Evolutionary conservation across 2,113 vertebrate genomes (phyloP).

Genomic region (Otis tarda): DNA sequence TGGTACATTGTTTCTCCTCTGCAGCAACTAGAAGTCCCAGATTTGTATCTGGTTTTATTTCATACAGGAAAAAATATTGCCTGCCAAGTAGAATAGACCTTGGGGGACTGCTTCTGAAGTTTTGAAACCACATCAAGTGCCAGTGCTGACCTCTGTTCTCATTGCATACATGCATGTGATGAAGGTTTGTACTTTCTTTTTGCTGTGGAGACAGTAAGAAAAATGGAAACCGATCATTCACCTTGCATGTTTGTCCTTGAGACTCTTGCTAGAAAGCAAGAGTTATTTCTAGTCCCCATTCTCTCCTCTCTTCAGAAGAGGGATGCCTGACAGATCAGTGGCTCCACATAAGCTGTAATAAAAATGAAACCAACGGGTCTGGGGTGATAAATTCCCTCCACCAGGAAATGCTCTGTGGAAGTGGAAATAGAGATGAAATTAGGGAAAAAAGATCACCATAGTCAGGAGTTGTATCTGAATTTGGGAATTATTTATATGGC

Average conservation of each 20-base stretch:
- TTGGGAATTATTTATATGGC: background rate
- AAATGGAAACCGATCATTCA: background rate
- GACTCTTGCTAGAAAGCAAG: background rate
- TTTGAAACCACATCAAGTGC: background rate
- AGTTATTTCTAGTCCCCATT: background rate
- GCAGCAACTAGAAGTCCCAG: background rate
- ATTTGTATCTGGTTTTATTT: slow-evolving; percentile 7
- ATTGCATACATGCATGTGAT: background rate
- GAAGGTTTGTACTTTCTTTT: background rate
- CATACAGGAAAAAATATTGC: background rate
- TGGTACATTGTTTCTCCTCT: background rate
- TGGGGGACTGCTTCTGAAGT: background rate
- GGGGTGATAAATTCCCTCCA: background rate
- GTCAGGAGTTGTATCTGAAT: background rate
- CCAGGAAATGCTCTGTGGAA: background rate
- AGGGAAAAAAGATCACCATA: background rate
- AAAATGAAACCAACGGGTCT: background rate
- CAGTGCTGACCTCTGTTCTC: background rate
- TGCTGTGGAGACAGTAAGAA: background rate
- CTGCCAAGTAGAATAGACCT: background rate
- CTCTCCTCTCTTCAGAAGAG: background rate
- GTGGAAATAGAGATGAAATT: background rate
- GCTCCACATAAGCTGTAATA: background rate
- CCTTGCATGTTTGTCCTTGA: background rate
- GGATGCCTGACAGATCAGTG: background rate